Evolutionary conservation across 2,113 vertebrate genomes (phyloP), one percentile per base, ranked within the genome.

Genomic region (Micronycteris hirsuta): DNA sequence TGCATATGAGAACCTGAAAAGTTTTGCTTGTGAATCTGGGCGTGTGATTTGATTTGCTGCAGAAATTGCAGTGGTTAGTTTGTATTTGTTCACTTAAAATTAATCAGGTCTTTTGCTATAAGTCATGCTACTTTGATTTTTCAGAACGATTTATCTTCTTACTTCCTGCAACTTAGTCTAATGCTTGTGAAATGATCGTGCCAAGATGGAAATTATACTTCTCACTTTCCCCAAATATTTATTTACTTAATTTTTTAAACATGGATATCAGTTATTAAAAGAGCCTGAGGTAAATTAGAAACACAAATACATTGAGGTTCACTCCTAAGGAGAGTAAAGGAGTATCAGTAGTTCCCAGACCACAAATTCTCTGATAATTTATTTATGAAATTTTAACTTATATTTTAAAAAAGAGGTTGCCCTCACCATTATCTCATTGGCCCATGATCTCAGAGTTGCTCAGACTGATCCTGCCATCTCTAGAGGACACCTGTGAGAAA

Each of bases 71-170:
- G 58, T 54, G 20, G 13, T 87, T 93, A 88, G 73, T 68, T 93
- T 86, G 38, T 95, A 16, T 22, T 82, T 85, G 5, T 83, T 92
- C 63, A 83, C 31, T 92, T 96, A 74, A 92, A 96, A 86, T 86
- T 71, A 68, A 71, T 73, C 38, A 73, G 20, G 20, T 82, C 19
- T 86, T 77, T 96, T 71, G 20, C 33, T 86, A n/a, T 63, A 56
- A 81, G 36, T 1, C 85, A 76, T 63, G 70, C 26, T 56, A 49
- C 14, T 88, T 91, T 91, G 73, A 93, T 68, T 78, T 91, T 93
- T 91, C 28, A 89, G 49, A 82, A 95, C 82, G 8, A 52, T 47
- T 92, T 95, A 49, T 84, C 28, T 82, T 63, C 65, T 86, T 82
- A 76, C 70, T 84, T 85, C 74, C 71, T 93, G 22, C 74, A 33